A percentile compares a stretch with the other conserved stretches of the same genome.
phyloP scores from a whole-genome alignment of 2,797 vertebrate genomes.

The Alauda arvensis region DNA sequence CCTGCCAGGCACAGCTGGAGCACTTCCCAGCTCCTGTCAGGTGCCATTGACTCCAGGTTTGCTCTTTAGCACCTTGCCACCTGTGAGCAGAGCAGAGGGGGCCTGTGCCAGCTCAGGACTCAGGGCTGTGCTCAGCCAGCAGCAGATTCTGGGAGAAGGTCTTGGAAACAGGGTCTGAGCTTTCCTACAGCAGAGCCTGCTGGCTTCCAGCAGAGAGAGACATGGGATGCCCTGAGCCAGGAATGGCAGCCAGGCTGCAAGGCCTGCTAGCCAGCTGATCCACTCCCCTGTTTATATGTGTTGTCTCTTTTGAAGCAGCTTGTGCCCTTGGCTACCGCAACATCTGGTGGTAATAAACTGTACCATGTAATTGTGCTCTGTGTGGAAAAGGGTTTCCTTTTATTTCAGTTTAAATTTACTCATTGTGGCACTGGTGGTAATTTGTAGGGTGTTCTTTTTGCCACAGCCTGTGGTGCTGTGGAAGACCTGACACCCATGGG shows the following conservation, averaged over 20 bases:
- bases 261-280: not conserved
- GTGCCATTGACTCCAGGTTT: not conserved
- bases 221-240: not conserved
- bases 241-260: not conserved
- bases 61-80: not conserved
- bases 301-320: conserved; percentile 8
- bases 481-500: not conserved
- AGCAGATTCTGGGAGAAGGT: not conserved
- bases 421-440: not conserved
- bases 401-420: not conserved
- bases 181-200: not conserved
- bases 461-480: not conserved
- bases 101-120: not conserved
- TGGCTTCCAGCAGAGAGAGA: not conserved
- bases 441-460: not conserved
- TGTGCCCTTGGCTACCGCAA: conserved; percentile 1
- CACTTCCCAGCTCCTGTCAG: not conserved
- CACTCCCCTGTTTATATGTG: not conserved
- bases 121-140: not conserved
- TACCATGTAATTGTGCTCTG: not conserved
- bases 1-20: not conserved
- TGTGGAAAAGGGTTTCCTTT: not conserved
- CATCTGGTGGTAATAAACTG: conserved; percentile 25
- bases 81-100: accelerated
- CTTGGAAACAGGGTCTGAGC: not conserved